Base-by-base conservation (phyloP, 2,113 vertebrate genomes). In the Microcebus lehilahytsara region DNA sequence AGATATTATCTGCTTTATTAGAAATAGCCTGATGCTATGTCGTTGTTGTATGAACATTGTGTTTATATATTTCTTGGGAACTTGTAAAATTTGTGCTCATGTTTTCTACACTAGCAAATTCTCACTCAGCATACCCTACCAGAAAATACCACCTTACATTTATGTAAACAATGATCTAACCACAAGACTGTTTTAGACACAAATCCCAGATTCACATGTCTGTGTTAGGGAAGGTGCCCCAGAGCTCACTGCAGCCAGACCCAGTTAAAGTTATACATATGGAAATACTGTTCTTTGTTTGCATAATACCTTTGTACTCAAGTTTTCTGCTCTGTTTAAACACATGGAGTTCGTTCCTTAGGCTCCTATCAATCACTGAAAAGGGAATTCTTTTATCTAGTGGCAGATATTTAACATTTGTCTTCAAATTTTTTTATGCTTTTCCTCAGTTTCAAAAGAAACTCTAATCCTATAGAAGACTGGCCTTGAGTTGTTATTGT, bases 331-430 rank as follows among this genome's bases (percentile, higher is more conserved):
- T 96, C 74, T 83, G 85, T 89, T 96, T 94, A 96, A 97, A 96
- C 98, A 97, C 97, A 81, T 95, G 98, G 95, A 84, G 22, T 89
- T 89, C 71, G 85, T 95, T 97, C 93, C 79, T 96, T 16, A 16
- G 89, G 88, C 74, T 91, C 86, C 58, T 97, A 97, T 96, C 96
- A 96, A 97, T 96, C 96, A 97, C 64, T 13, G 56, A 75, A 94
- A 49, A 71, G 93, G 85, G 94, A 96, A 95, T 94, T 96, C 97
- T 98, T 98, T 98, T 93, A 97, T 97, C 97, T 96, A 69, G 32
- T 92, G 88, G 64, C 85, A 79, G 95, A 95, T 96, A 97, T 96
- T 97, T 97, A 97, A 97, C 97, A 98, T 96, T 97, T 95, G 85
- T 95, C 96, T 95, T 96, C 34, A 85, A 67, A 74, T 58, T 60